Evolutionary conservation across 1,140 invertebrate species (phyloP).

Genomic region (Aradophagus sp.): DNA sequence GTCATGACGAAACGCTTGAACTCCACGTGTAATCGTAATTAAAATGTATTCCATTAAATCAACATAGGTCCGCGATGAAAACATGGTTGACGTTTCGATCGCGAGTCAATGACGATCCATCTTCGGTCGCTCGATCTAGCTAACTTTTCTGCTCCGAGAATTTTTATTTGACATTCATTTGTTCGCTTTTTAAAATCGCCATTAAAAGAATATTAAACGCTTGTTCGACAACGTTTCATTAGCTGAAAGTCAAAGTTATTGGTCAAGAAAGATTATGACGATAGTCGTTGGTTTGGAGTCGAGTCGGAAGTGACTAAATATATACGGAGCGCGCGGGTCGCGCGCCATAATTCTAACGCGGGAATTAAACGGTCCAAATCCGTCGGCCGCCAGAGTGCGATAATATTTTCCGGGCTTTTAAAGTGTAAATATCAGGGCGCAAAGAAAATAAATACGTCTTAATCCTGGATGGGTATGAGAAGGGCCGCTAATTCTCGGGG

Average conservation of each 20-base stretch:
- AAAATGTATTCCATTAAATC: constrained; percentile 39
- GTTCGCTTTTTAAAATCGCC: neutral
- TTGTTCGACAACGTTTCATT: too few species aligned
- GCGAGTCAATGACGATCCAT: too few species aligned
- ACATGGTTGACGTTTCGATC: constrained; percentile 9
- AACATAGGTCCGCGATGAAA: constrained; percentile 20
- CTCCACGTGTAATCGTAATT: constrained; percentile 23
- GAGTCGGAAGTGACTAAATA: constrained; percentile 59
- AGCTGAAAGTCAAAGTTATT: too few species aligned
- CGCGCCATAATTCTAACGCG: constrained; percentile 66
- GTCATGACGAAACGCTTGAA: too few species aligned
- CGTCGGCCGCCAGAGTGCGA: constrained; percentile 6
- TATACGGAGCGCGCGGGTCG: constrained; percentile 39
- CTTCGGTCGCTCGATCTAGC: too few species aligned
- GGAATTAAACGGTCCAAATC: constrained; percentile 25
- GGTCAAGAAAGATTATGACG: neutral
- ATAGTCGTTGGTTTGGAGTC: constrained; percentile 22
- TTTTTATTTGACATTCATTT: constrained; percentile 15
- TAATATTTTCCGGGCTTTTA: constrained; percentile 39
- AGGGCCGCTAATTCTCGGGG: constrained; percentile 30
- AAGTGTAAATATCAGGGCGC: constrained; percentile 38
- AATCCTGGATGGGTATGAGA: constrained; percentile 23
- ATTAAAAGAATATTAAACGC: too few species aligned
- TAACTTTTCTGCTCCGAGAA: too few species aligned
- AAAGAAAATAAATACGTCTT: constrained; percentile 40